Evolutionary conservation across 2,113 vertebrate genomes (phyloP), one percentile per base, ranked within the genome.

Genomic region (Microtus montanus): DNA sequence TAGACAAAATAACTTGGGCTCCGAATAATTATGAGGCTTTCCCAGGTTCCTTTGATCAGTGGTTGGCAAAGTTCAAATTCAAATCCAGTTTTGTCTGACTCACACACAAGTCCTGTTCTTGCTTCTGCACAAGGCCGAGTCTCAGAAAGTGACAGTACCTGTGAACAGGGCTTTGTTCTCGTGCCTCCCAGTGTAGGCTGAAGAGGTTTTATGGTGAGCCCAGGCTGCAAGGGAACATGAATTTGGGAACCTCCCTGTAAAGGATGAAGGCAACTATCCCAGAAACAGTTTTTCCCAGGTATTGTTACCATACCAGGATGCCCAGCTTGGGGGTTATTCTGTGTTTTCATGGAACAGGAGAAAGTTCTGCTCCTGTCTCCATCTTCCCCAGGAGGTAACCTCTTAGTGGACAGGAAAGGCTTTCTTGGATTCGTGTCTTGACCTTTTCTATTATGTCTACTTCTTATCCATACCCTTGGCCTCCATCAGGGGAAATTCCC

Each of bases 131-230:
- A 17, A 28, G 44, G 35, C 64, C 49, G 38, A 90, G 15, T 88
- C 68, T 86, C 82, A 78, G 5, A 71, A 78, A 30, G 68, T 8
- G 7, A 94, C 47, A 78, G 47, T 38, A 41, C 8, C 38, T 33
- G 44, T 63, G 7, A 47, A 54, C 47, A 58, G 54, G 58, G n/a
- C 38, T n/a, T 90, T 85, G 85, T 87, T 75, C 94, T 96, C 26
- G 15, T 28, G 35, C 28, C 30, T 77, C 17, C 78, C 41, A 11
- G 22, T 66, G 64, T 74, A 82, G 15, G 44, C 24, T 87, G 54
- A 78, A 94, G 83, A 89, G 33, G 26, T 30, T 95, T 89, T 74
- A 5, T 68, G 61, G 24, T 82, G 41, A 92, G 26, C 28, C 73
- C 73, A 64, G 47, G 54, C 58, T 66, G 68, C 87, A 63, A 79